Percentiles rank a stretch among this genome's conserved stretches.
These are phyloP conservation scores for Grallaria varia DNA, from an alignment of 2,113 vertebrate genomes.

Conservation along the genomic window DNA sequence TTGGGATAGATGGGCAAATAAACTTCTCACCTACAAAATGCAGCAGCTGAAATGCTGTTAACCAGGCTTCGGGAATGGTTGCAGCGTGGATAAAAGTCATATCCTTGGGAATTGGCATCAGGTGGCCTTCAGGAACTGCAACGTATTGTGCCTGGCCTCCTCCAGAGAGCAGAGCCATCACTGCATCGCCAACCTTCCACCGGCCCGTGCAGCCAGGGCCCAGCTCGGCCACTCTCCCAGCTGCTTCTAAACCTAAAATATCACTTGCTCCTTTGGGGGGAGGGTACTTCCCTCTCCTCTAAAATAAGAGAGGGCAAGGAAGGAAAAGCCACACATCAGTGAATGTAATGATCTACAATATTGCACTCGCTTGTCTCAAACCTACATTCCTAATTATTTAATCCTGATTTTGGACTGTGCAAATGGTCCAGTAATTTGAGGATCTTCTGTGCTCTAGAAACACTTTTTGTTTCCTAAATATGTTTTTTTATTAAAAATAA, in stretches of 20 bases:
- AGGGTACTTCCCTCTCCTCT: slow-evolving; percentile 83
- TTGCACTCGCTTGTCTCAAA: background rate
- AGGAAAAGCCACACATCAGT: background rate
- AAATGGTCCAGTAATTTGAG: background rate
- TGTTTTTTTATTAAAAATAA: background rate
- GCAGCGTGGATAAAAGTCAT: slow-evolving; percentile 79
- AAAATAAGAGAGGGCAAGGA: background rate
- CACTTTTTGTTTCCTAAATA: background rate
- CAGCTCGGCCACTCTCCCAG: slow-evolving; percentile 72
- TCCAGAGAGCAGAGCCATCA: slow-evolving; percentile 84
- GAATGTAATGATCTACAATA: background rate
- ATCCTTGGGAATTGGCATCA: slow-evolving; percentile 77
- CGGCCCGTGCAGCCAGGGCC: slow-evolving; percentile 68
- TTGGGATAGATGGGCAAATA: background rate
- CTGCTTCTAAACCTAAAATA: slow-evolving; percentile 85
- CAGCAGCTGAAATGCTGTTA: slow-evolving; percentile 86
- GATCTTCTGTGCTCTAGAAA: background rate
- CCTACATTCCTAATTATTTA: background rate
- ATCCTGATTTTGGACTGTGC: background rate
- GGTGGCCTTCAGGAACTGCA: slow-evolving; percentile 74
- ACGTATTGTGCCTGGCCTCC: slow-evolving; percentile 87
- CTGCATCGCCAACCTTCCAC: slow-evolving; percentile 74
- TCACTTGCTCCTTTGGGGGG: slow-evolving; percentile 80
- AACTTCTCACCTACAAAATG: slow-evolving; percentile 76
- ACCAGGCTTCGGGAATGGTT: slow-evolving; percentile 85